phyloP scores from a whole-genome alignment of 2,797 vertebrate genomes.

The Pampus argenteus region DNA sequence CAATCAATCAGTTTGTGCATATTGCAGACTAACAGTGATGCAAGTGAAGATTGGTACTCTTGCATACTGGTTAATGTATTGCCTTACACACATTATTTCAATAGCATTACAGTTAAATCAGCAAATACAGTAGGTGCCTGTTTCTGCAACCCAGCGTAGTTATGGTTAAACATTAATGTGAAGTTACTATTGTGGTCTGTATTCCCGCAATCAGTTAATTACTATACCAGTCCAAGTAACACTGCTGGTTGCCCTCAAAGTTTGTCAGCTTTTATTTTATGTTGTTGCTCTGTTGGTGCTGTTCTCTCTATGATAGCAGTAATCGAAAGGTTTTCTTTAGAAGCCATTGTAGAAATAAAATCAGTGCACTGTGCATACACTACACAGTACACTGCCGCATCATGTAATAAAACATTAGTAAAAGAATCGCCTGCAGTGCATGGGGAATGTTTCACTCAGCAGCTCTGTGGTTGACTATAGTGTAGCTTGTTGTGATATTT shows the following conservation, averaged over 20 bases:
- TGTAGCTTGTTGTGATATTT: neutral
- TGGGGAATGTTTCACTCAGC: neutral
- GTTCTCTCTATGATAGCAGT: neutral
- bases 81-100: neutral
- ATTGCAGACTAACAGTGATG: slow-evolving; percentile 2
- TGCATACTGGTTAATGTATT: slow-evolving; percentile 1
- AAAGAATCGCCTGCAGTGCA: neutral
- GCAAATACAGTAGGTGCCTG: neutral
- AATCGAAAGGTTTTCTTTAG: neutral
- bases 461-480: neutral
- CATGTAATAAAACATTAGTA: neutral
- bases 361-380: too few relatives aligned
- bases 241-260: neutral
- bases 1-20: neutral
- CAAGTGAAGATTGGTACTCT: neutral
- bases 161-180: neutral
- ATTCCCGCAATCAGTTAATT: neutral
- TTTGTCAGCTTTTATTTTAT: neutral
- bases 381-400: neutral
- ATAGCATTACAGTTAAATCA: neutral
- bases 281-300: neutral
- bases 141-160: neutral
- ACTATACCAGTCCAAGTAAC: neutral
- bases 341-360: neutral
- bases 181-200: neutral